phyloP scores from a whole-genome alignment of 2,797 vertebrate genomes.

The Gouania willdenowi region DNA sequence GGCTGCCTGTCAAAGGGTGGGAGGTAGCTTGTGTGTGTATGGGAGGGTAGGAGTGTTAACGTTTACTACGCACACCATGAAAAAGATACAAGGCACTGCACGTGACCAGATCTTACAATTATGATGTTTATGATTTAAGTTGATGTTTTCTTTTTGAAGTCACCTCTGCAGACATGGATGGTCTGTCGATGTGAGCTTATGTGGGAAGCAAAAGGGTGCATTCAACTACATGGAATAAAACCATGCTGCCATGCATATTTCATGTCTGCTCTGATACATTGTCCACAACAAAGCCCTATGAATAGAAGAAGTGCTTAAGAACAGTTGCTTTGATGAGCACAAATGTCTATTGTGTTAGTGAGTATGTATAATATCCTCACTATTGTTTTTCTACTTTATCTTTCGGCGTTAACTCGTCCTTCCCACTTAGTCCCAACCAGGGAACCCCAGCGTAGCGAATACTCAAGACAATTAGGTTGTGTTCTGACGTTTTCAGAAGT shows the following conservation, averaged over 20 bases:
- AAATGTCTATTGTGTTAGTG: too few species aligned
- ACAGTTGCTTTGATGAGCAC: too few species aligned
- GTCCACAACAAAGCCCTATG: conserved; percentile 27
- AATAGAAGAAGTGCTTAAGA: conserved; percentile 13
- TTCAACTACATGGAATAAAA: conserved; percentile 48
- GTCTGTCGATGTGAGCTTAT: conserved; percentile 41
- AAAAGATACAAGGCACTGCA: conserved; percentile 27
- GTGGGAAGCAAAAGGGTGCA: conserved; percentile 43
- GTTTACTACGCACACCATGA: conserved; percentile 31
- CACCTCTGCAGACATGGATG: conserved; percentile 48
- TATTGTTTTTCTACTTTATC: too few species aligned
- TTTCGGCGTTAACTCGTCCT: too few species aligned
- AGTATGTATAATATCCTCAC: too few species aligned
- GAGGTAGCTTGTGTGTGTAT: neutral
- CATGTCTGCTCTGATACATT: conserved; percentile 33
- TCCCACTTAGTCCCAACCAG: too few species aligned
- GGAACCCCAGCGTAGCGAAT: too few species aligned
- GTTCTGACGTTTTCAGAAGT: too few species aligned
- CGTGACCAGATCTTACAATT: conserved; percentile 51
- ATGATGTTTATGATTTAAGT: conserved; percentile 48
- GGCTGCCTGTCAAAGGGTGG: conserved; percentile 39
- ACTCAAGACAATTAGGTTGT: too few species aligned
- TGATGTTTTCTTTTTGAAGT: conserved; percentile 60
- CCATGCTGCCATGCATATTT: conserved; percentile 51
- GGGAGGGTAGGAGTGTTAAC: neutral